Evolutionary conservation across 2,888 invertebrate genomes (phyloP), one percentile per base, ranked within the genome.

Genomic region (Portevinia maculata): DNA sequence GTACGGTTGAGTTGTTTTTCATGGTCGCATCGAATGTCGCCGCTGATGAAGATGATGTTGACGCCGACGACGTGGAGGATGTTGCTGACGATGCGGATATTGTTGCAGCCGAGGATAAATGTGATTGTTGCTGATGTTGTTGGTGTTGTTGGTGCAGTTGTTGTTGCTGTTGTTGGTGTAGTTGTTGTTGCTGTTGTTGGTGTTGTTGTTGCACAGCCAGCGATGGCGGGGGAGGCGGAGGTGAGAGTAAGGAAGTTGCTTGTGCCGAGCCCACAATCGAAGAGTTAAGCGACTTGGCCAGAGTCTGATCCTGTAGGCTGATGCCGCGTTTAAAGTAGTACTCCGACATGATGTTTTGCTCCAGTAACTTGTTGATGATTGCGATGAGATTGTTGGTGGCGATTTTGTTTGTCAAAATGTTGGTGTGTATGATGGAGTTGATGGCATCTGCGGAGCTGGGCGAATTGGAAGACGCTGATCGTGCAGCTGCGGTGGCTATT

Each of bases 281-380:
- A 0, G 71, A 55, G n/a, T 65, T 83, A 1, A 64, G 55, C 1
- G 59, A 37, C 17, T 83, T 76, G 4, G 32, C 17, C 15, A 70
- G 15, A 8, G 52, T 52, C 15, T 85, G 85, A 17, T 84, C 83
- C 5, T 85, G 85, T 11, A 85, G 50, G 17, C 71, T 84, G 8
- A 85, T 69, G 37, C 86, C 86, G 55, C 86, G 84, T 48, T 87
- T 86, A 34, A 86, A 86, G 76, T 87, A 87, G 69, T 87, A 87
- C 48, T 87, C 87, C 0, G 86, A 87, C 84, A 87, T 85, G 13
- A 86, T 86, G 71, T 87, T 87, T 60, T 87, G 87, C 39, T 87
- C 86, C 30, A 86, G 50, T 37, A 87, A 71, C 65, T 86, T 86
- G 73, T 86, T 86, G 11, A 87, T 87, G 9, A 87, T 86, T 7